phyloP scores from a whole-genome alignment of 2,888 invertebrate species.

The Drosophila prolongata region DNA sequence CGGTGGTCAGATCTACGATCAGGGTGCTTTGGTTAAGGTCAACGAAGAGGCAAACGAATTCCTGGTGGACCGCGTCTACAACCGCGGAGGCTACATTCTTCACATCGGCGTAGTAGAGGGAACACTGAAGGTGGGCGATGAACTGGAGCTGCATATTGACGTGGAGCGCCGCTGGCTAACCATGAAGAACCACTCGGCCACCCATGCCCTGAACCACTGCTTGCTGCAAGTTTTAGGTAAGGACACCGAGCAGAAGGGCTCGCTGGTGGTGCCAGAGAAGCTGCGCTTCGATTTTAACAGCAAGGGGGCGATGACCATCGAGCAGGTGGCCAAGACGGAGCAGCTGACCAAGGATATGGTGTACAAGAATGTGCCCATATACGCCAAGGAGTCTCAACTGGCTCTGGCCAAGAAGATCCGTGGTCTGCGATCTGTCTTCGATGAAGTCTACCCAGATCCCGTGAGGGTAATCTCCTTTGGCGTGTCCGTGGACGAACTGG shows the following conservation, averaged over 20 bases:
- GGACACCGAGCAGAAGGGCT: constrained; percentile 97
- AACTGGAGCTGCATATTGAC: constrained; percentile 92
- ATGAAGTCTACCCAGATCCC: constrained; percentile 99
- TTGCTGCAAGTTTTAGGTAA: constrained; percentile 94
- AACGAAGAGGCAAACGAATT: constrained; percentile 95
- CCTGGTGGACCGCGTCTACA: constrained; percentile 95
- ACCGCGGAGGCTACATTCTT: constrained; percentile 97
- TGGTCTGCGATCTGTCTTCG: constrained; percentile 98
- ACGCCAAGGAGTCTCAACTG: constrained; percentile 93
- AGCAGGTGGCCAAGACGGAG: constrained; percentile 95
- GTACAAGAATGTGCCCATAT: constrained; percentile 91
- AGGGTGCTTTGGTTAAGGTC: constrained; percentile 94
- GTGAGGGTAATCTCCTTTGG: constrained; percentile 97
- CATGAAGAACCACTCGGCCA: constrained; percentile 99
- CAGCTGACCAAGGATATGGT: constrained; percentile 91
- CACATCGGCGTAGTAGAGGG: constrained; percentile 97
- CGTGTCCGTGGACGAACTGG: constrained; percentile 94
- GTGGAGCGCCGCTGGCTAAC: constrained; percentile 92
- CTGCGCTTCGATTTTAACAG: constrained; percentile 98
- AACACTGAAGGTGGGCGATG: constrained; percentile 92
- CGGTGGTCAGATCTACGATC: constrained; percentile 99
- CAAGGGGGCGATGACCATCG: constrained; percentile 94
- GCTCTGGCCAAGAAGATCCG: constrained; percentile 95
- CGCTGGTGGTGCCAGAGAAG: constrained; percentile 98
- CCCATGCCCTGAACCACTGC: constrained; percentile 98